Conservation (phyloP, 2,113 vertebrate species). For the Lanius collurio region DNA sequence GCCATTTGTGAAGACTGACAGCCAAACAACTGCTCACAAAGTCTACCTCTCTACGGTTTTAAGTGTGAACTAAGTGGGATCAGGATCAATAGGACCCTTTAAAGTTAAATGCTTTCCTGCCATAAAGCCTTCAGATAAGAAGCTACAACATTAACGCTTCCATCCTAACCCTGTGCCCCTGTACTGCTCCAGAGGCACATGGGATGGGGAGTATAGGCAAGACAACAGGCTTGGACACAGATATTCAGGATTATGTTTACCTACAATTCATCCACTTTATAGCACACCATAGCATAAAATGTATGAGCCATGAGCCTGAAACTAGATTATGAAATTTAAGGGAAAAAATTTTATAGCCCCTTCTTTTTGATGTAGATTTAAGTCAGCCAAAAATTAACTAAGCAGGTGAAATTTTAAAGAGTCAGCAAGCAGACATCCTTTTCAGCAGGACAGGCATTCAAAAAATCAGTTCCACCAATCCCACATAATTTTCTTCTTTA, state of each 20-base stretch:
- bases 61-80: neutral
- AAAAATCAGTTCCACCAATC: neutral
- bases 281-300: neutral
- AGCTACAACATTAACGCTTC: neutral
- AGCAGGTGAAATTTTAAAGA: neutral
- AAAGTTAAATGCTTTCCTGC: neutral
- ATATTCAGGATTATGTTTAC: neutral
- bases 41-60: neutral
- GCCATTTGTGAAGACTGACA: neutral
- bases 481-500: neutral
- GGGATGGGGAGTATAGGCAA: fast-evolving
- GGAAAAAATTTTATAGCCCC: neutral
- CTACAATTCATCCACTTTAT: neutral
- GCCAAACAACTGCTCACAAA: neutral
- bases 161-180: neutral
- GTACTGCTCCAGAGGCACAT: neutral
- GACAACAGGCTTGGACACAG: neutral
- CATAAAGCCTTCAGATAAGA: neutral
- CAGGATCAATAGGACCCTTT: neutral
- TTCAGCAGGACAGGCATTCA: neutral
- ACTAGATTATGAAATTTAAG: neutral
- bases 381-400: neutral
- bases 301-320: neutral
- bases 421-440: neutral
- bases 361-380: neutral